Evolutionary conservation across 2,888 invertebrate species (phyloP).

Genomic region (Diachrysia chrysitis): DNA sequence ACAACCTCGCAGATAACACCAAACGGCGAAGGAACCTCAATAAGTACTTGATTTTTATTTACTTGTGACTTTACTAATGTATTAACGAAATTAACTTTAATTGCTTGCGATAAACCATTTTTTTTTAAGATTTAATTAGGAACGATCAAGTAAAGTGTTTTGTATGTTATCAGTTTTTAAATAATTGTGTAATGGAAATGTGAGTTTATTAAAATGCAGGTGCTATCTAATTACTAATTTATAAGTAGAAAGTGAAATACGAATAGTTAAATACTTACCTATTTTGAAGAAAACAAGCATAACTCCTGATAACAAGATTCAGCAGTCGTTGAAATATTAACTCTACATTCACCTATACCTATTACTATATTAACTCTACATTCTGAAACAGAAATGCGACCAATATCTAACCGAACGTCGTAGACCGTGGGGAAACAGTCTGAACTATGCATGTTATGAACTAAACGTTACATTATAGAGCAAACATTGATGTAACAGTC

Average conservation of each 20-base stretch:
- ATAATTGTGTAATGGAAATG: conserved; percentile 6
- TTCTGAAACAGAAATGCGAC: background rate
- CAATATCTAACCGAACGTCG: conserved; percentile 4
- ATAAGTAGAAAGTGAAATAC: background rate
- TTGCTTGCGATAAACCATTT: conserved; percentile 31
- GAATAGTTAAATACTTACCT: background rate
- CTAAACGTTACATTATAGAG: conserved; percentile 53
- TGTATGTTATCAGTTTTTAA: conserved; percentile 11
- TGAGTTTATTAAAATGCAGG: background rate
- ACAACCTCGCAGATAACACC: conserved; percentile 75
- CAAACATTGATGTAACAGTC: conserved; percentile 74
- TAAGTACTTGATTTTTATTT: conserved; percentile 69
- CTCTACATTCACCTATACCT: too few relatives aligned
- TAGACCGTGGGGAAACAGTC: conserved; percentile 32
- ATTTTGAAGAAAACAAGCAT: background rate
- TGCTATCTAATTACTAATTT: background rate
- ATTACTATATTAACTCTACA: background rate
- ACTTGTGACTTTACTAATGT: conserved; percentile 23
- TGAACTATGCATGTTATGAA: conserved; percentile 50
- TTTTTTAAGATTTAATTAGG: conserved; percentile 31
- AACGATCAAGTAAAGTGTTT: conserved; percentile 5
- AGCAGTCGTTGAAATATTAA: background rate
- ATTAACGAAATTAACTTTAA: conserved; percentile 39
- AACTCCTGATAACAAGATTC: background rate
- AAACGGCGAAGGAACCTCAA: conserved; percentile 61